Conservation (phyloP, 2,113 vertebrate species). For the Hirundichthys speculiger region DNA sequence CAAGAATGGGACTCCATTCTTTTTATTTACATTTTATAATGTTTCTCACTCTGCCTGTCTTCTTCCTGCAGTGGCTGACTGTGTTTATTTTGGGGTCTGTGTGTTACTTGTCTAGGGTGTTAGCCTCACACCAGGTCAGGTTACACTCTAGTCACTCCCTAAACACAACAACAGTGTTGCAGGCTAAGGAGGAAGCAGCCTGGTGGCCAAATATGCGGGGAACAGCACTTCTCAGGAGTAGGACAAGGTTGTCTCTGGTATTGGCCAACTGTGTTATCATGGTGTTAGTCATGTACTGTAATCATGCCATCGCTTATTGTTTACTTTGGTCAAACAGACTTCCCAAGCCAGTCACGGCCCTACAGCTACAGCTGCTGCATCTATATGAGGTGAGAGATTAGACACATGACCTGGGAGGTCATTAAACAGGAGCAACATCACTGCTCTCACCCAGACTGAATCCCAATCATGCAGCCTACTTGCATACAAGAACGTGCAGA, state of each 20-base stretch:
- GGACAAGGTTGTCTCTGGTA: slow-evolving; percentile 3
- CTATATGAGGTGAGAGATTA: slow-evolving; percentile 45
- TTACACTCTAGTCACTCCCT: slow-evolving; percentile 25
- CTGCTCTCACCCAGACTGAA: slow-evolving; percentile 42
- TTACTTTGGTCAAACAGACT: slow-evolving; percentile 28
- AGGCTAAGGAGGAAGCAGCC: slow-evolving; percentile 7
- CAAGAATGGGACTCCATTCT: too few relatives aligned
- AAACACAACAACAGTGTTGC: slow-evolving; percentile 23
- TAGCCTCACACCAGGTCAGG: slow-evolving; percentile 16
- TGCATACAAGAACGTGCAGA: slow-evolving; percentile 36
- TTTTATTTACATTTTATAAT: too few relatives aligned
- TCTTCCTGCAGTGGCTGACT: slow-evolving; percentile 22
- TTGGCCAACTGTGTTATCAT: slow-evolving; percentile 29
- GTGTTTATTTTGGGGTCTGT: slow-evolving; percentile 21
- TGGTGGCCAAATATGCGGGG: slow-evolving; percentile 28
- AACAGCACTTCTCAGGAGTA: not conserved
- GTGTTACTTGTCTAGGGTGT: slow-evolving; percentile 15
- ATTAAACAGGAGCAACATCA: slow-evolving; percentile 60
- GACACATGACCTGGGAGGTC: slow-evolving; percentile 61
- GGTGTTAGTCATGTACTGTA: slow-evolving; percentile 9
- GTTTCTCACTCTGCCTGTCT: slow-evolving; percentile 3
- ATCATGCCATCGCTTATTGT: slow-evolving; percentile 34
- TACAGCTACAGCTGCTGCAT: slow-evolving; percentile 27
- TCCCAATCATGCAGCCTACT: slow-evolving; percentile 52
- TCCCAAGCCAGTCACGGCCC: not conserved